Evolutionary conservation across 2,113 vertebrate species (phyloP), one percentile per base, ranked within the genome.

Genomic region (Chrysemys picta): DNA sequence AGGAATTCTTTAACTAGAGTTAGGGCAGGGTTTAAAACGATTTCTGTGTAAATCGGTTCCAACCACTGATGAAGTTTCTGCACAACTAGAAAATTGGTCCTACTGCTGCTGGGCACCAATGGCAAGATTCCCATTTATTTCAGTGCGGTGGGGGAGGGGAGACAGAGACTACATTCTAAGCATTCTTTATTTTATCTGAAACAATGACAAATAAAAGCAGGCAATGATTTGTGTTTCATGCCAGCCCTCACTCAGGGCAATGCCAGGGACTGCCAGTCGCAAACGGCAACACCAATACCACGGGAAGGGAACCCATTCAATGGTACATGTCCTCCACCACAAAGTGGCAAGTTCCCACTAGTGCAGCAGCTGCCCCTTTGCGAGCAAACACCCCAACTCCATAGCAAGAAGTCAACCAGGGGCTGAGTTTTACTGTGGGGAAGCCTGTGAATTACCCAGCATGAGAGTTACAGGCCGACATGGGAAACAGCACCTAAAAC

Each of bases 301-400:
- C 2, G 1, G 9, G 12, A 5, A 65, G 10, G 12, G 45, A 93
- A 80, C 45, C 0, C 19, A 6, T 6, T 31, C 57, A 21, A 10
- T 82, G 56, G 82, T 25, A 65, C 0, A 0, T 2, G 13, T 6
- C 38, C 59, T 88, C 52, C 13, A 56, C 17, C 42, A 14, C 62
- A 89, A 1, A 19, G 56, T 8, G 72, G 27, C 76, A 79, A 38
- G 22, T 14, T 5, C 24, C 24, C 38, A 76, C 6, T 8, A 42
- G 24, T 5, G 10, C 42, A 45, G 38, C 3, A 25, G 38, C 72
- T 76, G 42, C 21, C 22, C 38, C 72, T 45, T 45, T 45, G 38
- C 3, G 5, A 45, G 72, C 21, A 10, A 25, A 38, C 10, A 38
- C 5, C 14, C 56, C 92, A 88, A 88, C 21, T 45, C 14, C 62